Base-by-base conservation (phyloP, 2,797 vertebrate genomes). In the Leuciscus waleckii region DNA sequence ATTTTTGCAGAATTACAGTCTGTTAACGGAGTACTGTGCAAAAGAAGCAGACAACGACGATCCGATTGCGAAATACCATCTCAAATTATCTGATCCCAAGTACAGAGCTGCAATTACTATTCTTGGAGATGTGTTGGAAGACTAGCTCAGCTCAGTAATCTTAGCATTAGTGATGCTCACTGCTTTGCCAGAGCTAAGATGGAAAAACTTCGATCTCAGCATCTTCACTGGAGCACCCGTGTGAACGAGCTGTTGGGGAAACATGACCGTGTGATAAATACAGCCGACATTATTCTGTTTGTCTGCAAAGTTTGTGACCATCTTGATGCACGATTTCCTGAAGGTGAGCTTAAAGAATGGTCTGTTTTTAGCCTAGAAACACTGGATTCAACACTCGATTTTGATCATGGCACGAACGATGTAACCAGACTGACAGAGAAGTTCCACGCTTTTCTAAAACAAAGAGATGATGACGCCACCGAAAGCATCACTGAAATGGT, bases 271-370 rank as follows among this genome's bases (percentile, higher is more conserved):
- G 43, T 16, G 21, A 79, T 46, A 87, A 83, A 86, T 87, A 88
- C 69, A 5, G 39, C 37, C 54, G 65, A 84, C 43, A 89, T 86
- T 79, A 88, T 29, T 87, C 11, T 46, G 68, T 89, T 89, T 76
- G 88, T 89, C 54, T 0, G 2, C 63, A 85, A 89, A 39, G 83
- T 90, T 79, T 89, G 85, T 87, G 81, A 89, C 81, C 85, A 89
- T 61, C 1, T 90, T 87, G 82, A 89, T 89, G 86, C 87, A 85
- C 2, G 21, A 77, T 90, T 91, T 89, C n/a, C 89, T 84, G 86
- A n/a, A 65, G 85, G 87, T 91, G 85, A 68, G 8, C 8, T 37
- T 21, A 37, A 68, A 68, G 65, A 37, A 68, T 37, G 17, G 32
- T 37, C 65, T 37, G 17, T 32, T 37, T 68, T 67, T 68, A 37